Percentiles rank a stretch among this genome's conserved stretches.
phyloP scores from a whole-genome alignment of 1,140 invertebrate species.

The Trinorchestia longiramus region DNA sequence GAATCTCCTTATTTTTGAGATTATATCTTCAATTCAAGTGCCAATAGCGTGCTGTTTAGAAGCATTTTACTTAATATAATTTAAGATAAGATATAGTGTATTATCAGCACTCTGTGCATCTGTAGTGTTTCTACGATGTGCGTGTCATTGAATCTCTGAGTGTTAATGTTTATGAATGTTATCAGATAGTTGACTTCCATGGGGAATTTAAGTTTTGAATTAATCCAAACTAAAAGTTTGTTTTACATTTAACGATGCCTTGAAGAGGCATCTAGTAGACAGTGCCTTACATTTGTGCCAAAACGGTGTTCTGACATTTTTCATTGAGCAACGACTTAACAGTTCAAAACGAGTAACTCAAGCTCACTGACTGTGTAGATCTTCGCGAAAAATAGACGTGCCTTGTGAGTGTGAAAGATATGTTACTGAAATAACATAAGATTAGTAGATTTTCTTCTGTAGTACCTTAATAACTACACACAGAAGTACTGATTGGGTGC shows the following conservation, averaged over 20 bases:
- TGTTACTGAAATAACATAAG: not conserved
- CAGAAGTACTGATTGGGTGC: not conserved
- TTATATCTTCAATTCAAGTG: slow-evolving; percentile 40
- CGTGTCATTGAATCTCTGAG: not conserved
- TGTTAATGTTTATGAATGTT: not conserved
- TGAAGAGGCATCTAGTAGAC: not conserved
- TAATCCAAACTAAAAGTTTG: not conserved
- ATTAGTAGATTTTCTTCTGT: not conserved
- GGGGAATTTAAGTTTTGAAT: not conserved
- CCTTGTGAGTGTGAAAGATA: not conserved
- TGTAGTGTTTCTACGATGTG: not conserved
- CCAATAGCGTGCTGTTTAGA: slow-evolving; percentile 17
- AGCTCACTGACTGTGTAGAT: not conserved
- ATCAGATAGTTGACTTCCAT: not conserved
- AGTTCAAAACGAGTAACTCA: not conserved
- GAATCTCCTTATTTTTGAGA: not conserved
- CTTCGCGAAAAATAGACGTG: not conserved
- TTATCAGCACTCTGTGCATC: not conserved
- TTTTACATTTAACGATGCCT: not conserved
- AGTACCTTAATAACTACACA: not conserved
- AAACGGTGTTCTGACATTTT: not conserved
- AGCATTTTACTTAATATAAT: slow-evolving; percentile 44
- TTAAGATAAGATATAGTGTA: not conserved
- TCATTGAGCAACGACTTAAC: not conserved
- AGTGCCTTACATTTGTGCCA: not conserved